phyloP scores from a whole-genome alignment of 2,888 invertebrate species.

The Diplolepis rosae region DNA sequence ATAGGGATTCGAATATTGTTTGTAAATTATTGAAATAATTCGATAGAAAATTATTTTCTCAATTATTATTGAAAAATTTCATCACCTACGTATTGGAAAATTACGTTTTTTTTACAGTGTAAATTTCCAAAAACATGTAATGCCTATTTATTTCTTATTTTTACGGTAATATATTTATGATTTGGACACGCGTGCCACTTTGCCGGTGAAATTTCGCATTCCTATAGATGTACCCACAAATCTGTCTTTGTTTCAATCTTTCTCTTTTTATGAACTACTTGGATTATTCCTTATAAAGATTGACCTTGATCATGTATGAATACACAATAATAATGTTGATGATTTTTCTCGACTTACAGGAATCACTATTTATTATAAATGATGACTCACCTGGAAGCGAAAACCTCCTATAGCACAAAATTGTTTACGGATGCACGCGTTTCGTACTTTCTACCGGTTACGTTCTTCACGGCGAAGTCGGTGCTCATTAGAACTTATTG shows the following conservation, averaged over 20 bases:
- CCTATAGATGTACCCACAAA: neutral
- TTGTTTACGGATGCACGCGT: constrained; percentile 36
- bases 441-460: constrained; percentile 30
- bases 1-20: no score
- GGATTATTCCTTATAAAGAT: neutral
- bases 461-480: constrained; percentile 10
- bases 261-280: neutral
- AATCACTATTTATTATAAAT: constrained; percentile 42
- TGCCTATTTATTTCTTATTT: no score
- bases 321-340: no score
- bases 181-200: constrained; percentile 22
- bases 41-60: no score
- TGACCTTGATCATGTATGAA: neutral
- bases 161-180: no score
- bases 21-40: no score
- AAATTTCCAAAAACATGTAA: no score
- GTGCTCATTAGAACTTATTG: neutral
- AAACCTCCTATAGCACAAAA: constrained; percentile 42
- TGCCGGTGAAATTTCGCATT: constrained; percentile 21
- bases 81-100: no score
- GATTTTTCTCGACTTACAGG: constrained; percentile 3
- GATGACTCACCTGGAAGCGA: constrained; percentile 51
- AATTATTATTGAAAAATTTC: no score
- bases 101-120: no score
- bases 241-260: neutral